These are phyloP conservation scores for Xylophagus ater DNA, from an alignment of 2,888 invertebrate genomes.

Conservation along the genomic window DNA sequence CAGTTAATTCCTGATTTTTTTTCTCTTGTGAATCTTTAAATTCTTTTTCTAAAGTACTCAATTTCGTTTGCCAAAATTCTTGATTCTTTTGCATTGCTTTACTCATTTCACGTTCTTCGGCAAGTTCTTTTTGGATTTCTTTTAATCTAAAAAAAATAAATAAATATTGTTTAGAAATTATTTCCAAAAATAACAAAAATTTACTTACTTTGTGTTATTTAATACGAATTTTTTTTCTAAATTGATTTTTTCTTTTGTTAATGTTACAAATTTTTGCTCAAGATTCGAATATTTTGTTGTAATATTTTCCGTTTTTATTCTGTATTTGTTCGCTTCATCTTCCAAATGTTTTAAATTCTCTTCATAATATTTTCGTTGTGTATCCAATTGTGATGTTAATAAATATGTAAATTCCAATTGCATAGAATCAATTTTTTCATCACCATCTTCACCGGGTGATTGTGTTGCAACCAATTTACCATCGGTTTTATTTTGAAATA, in stretches of 20 bases:
- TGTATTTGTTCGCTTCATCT: conserved; percentile 46
- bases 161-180: background rate
- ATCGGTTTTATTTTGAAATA: conserved; percentile 93
- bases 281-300: conserved; percentile 41
- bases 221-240: conserved; percentile 60
- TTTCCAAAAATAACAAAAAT: background rate
- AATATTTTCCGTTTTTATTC: conserved; percentile 42
- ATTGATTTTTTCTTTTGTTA: conserved; percentile 53
- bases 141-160: conserved; percentile 42
- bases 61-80: conserved; percentile 55
- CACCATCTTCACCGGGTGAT: conserved; percentile 51
- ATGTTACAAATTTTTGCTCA: conserved; percentile 42
- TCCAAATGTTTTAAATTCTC: conserved; percentile 54
- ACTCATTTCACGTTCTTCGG: conserved; percentile 78
- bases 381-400: conserved; percentile 88
- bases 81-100: conserved; percentile 66
- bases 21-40: conserved; percentile 45
- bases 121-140: conserved; percentile 55
- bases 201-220: conserved; percentile 47
- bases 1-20: conserved; percentile 58
- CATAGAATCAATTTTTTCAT: conserved; percentile 86
- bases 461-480: conserved; percentile 84
- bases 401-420: conserved; percentile 95
- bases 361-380: conserved; percentile 87
- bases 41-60: conserved; percentile 45